Evolutionary conservation across 1,140 invertebrate species (phyloP).

Genomic region (Potamilus streckersoni): DNA sequence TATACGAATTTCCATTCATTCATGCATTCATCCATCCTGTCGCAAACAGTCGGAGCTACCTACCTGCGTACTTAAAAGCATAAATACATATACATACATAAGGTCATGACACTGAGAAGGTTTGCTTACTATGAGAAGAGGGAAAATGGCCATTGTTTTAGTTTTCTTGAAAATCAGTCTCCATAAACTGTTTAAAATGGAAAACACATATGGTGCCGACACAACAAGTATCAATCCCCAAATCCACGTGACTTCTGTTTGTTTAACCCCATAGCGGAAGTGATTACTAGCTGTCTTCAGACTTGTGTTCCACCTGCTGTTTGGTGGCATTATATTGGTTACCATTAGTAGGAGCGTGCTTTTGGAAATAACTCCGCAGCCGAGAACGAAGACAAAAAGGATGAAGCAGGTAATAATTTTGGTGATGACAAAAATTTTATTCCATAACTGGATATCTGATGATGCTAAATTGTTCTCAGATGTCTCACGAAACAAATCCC

Average conservation of each 20-base stretch:
- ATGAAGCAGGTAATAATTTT: constrained; percentile 19
- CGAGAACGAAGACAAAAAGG: constrained; percentile 22
- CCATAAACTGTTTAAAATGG: constrained; percentile 2
- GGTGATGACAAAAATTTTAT: constrained; percentile 17
- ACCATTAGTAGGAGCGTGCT: constrained; percentile 20
- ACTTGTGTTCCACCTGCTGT: constrained; percentile 7
- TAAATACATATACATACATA: no score
- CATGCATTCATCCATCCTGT: no score
- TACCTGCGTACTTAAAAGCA: no score
- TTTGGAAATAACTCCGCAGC: constrained; percentile 17
- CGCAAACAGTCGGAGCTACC: no score
- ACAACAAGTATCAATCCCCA: constrained; percentile 18
- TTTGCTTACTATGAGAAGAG: constrained; percentile 18
- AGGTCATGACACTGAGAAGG: neutral
- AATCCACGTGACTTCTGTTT: constrained; percentile 17
- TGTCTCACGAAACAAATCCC: constrained; percentile 26
- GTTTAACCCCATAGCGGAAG: constrained; percentile 12
- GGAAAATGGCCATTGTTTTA: constrained; percentile 4
- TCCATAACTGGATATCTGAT: constrained; percentile 7
- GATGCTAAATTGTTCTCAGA: constrained; percentile 19
- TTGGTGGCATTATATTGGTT: constrained; percentile 28
- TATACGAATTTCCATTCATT: no score
- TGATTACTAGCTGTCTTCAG: constrained; percentile 16
- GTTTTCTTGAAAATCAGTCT: constrained; percentile 25
- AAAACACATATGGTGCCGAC: constrained; percentile 20